Conservation (phyloP, 2,797 vertebrate genomes). For the Nothura maculosa region DNA sequence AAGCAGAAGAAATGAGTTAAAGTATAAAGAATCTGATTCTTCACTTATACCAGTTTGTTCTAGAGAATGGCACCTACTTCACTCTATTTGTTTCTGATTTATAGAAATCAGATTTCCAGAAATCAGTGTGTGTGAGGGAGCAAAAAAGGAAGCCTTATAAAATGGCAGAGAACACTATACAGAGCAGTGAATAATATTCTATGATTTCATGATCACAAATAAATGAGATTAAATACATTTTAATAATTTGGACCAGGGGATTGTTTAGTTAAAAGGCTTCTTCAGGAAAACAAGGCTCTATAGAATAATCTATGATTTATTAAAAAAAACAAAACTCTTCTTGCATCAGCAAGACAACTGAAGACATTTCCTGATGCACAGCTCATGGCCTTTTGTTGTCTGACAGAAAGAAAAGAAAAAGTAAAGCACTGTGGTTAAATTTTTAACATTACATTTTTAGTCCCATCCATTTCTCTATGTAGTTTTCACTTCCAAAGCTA, state of each 20-base stretch:
- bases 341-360: background rate
- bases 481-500: background rate
- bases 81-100: slow-evolving; percentile 31
- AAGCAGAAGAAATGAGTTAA: slow-evolving; percentile 20
- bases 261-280: background rate
- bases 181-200: background rate
- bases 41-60: background rate
- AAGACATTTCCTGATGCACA: background rate
- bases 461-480: background rate
- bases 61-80: background rate
- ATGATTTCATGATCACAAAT: background rate
- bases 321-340: background rate
- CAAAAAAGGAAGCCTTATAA: background rate
- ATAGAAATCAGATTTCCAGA: background rate
- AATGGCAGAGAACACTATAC: slow-evolving; percentile 7
- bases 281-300: background rate
- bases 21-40: slow-evolving; percentile 14
- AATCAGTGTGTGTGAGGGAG: background rate
- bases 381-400: background rate
- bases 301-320: background rate
- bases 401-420: background rate
- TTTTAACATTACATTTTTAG: background rate
- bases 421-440: background rate
- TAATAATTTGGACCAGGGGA: background rate
- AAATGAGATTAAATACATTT: background rate